Percentiles rank a stretch among this genome's conserved stretches.
Conservation (phyloP, 2,113 vertebrate genomes). For the Piaya cayana region DNA sequence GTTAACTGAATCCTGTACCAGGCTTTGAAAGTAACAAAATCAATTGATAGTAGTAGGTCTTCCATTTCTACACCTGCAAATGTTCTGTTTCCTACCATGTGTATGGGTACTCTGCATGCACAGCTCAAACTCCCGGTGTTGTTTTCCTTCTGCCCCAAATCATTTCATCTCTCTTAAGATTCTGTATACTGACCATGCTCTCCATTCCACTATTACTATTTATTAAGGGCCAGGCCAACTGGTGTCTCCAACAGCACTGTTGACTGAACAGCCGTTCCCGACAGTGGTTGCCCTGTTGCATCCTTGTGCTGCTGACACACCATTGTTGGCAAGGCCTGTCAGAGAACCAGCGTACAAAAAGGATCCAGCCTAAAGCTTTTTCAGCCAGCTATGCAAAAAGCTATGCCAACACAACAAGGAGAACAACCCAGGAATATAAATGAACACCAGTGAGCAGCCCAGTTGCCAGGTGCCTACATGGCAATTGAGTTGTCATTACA, state of each 20-base stretch:
- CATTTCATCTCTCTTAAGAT: background rate
- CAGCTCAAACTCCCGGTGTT: background rate
- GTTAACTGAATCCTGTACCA: background rate
- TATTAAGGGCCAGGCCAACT: background rate
- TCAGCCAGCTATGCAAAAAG: background rate
- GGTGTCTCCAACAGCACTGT: background rate
- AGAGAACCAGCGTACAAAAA: background rate
- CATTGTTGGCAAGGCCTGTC: background rate
- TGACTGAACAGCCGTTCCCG: background rate
- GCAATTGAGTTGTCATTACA: background rate
- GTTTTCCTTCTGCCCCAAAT: background rate
- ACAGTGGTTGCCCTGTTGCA: background rate
- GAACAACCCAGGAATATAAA: background rate
- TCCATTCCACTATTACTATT: background rate
- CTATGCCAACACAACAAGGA: background rate
- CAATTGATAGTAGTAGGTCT: background rate
- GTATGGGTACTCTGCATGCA: background rate
- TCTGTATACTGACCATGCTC: background rate
- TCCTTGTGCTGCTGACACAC: background rate
- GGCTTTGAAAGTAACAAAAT: background rate
- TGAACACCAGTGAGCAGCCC: background rate
- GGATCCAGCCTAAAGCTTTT: background rate
- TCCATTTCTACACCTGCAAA: background rate
- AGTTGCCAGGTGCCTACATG: fast-evolving
- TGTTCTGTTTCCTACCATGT: background rate